Evolutionary conservation across 2,797 vertebrate species (phyloP).

Genomic region (Monodelphis domestica): DNA sequence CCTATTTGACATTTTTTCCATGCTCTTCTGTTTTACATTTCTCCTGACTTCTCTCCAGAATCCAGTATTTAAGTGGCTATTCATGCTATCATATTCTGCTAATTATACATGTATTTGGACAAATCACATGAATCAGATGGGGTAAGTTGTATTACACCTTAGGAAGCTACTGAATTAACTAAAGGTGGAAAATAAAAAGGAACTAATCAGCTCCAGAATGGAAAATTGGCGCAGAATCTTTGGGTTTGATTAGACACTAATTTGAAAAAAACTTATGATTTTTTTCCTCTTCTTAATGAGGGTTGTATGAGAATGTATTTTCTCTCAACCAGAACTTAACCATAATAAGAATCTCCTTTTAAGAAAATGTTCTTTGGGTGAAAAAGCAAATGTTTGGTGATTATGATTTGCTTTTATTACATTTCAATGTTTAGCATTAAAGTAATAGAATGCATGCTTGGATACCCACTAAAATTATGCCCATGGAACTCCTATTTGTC

Average conservation of each 20-base stretch:
- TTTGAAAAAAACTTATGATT: background rate
- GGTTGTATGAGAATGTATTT: constrained; percentile 66
- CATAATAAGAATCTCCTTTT: constrained; percentile 19
- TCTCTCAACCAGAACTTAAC: constrained; percentile 53
- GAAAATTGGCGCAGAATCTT: constrained; percentile 64
- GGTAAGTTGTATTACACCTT: constrained; percentile 71
- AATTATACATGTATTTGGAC: constrained; percentile 77
- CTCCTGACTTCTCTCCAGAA: constrained; percentile 74
- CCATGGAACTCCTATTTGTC: constrained; percentile 6
- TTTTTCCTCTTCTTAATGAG: constrained; percentile 71
- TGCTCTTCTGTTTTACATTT: constrained; percentile 74
- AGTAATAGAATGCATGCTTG: constrained; percentile 53
- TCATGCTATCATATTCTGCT: constrained; percentile 79
- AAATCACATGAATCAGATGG: constrained; percentile 72
- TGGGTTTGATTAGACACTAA: constrained; percentile 61
- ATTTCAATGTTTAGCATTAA: constrained; percentile 2
- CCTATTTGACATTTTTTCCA: constrained; percentile 73
- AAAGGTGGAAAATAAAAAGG: constrained; percentile 76
- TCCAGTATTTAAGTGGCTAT: constrained; percentile 68
- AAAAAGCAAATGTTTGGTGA: background rate
- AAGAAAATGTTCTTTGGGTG: background rate
- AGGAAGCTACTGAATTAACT: constrained; percentile 66
- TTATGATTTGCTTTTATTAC: background rate
- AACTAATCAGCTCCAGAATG: constrained; percentile 60
- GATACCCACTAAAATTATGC: background rate